Evolutionary conservation across 2,113 vertebrate genomes (phyloP).

Genomic region (Atractosteus spatula): DNA sequence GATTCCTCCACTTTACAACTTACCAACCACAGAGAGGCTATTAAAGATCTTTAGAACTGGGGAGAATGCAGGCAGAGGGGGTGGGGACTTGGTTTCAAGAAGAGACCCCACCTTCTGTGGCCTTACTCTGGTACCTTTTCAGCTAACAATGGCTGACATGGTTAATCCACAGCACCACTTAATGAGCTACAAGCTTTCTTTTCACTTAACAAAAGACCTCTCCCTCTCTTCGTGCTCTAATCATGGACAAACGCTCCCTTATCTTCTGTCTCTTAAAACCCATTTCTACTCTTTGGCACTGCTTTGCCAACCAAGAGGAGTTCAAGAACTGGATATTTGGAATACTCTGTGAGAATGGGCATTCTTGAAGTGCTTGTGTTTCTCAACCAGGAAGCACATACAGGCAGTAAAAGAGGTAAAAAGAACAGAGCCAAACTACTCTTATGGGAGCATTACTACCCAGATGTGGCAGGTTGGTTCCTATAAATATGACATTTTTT

Average conservation of each 20-base stretch:
- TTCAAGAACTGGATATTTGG: slow-evolving; percentile 7
- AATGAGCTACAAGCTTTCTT: slow-evolving; percentile 86
- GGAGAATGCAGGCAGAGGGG: slow-evolving; percentile 44
- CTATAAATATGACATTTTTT: too few relatives aligned
- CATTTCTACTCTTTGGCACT: slow-evolving; percentile 47
- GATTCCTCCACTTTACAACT: slow-evolving; percentile 67
- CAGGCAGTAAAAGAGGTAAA: too few relatives aligned
- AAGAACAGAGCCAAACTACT: too few relatives aligned
- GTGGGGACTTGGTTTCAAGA: slow-evolving; percentile 49
- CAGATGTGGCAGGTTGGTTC: neutral
- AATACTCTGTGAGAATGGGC: slow-evolving; percentile 44
- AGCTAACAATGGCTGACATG: slow-evolving; percentile 67
- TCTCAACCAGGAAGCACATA: neutral
- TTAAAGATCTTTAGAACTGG: slow-evolving; percentile 61
- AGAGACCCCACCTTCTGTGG: slow-evolving; percentile 42
- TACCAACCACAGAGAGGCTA: slow-evolving; percentile 62
- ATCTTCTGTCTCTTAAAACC: slow-evolving; percentile 57
- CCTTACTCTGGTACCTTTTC: slow-evolving; percentile 57
- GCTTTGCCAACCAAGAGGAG: slow-evolving; percentile 37
- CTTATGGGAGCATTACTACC: too few relatives aligned
- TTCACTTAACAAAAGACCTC: slow-evolving; percentile 73
- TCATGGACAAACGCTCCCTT: slow-evolving; percentile 66
- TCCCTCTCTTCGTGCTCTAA: slow-evolving; percentile 67
- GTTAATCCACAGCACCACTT: slow-evolving; percentile 75
- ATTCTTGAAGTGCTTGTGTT: slow-evolving; percentile 40